Evolutionary conservation across 23 tunicate genomes (phyloP).

Genomic region (Diplosoma virens): DNA sequence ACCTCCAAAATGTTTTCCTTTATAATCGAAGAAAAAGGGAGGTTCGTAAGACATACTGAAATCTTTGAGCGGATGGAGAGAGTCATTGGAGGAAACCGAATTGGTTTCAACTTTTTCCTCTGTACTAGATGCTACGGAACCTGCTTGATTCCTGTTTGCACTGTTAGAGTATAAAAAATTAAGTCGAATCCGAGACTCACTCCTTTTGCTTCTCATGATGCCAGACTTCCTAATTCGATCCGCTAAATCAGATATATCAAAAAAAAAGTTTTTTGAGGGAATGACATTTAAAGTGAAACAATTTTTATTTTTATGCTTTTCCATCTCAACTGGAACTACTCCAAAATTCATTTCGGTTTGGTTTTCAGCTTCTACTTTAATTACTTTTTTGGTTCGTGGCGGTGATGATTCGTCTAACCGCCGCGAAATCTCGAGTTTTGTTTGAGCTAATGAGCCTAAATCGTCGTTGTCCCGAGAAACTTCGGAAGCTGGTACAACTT

Average conservation of each 20-base stretch:
- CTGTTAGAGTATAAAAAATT: too few relatives aligned
- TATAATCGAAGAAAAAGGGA: conserved; percentile 56
- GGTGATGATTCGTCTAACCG: too few relatives aligned
- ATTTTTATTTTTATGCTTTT: background rate
- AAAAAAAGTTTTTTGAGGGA: conserved; percentile 64
- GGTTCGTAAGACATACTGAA: conserved; percentile 65
- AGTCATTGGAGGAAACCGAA: conserved; percentile 46
- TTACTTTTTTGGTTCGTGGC: too few relatives aligned
- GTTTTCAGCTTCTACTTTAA: background rate
- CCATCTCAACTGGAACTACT: too few relatives aligned
- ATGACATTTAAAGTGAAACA: conserved; percentile 30
- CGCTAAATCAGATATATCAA: conserved; percentile 59
- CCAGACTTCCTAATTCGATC: conserved; percentile 34
- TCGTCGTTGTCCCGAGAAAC: too few relatives aligned
- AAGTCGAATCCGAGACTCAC: background rate
- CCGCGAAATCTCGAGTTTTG: too few relatives aligned
- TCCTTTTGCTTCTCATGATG: background rate
- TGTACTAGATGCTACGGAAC: background rate
- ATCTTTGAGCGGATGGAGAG: conserved; percentile 15
- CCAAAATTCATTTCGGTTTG: background rate
- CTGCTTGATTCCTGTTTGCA: too few relatives aligned
- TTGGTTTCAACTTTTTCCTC: conserved; percentile 26
- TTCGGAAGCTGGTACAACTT: conserved; percentile 28
- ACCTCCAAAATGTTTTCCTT: conserved; percentile 51
- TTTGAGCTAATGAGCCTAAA: too few relatives aligned